Conservation (phyloP, 2,888 invertebrate genomes). For the Apodemia duryi region DNA sequence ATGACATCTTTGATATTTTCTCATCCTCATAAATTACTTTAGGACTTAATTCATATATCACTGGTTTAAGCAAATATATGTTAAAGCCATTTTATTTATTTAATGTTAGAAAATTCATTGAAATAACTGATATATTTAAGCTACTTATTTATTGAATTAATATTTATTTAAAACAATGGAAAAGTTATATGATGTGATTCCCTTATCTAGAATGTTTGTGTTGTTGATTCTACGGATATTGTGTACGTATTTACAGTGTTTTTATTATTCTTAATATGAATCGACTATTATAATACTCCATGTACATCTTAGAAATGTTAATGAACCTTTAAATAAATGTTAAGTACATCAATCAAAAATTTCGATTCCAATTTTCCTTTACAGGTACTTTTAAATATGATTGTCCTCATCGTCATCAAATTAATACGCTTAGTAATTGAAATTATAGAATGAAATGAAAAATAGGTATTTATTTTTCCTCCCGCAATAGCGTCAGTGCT, state of each 20-base stretch:
- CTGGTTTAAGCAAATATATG: not conserved
- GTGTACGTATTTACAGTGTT: not conserved
- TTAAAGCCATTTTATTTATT: not conserved
- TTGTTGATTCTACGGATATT: constrained; percentile 4
- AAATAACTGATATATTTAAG: constrained; percentile 8
- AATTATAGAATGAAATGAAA: too few species aligned
- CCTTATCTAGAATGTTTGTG: constrained; percentile 9
- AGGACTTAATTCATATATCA: too few species aligned
- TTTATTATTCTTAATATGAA: not conserved
- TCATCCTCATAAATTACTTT: too few species aligned
- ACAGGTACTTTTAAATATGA: too few species aligned
- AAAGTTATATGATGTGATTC: not conserved
- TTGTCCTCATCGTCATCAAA: too few species aligned
- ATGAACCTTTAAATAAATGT: not conserved
- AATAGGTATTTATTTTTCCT: too few species aligned
- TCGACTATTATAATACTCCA: constrained; percentile 10
- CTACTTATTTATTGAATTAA: constrained; percentile 2
- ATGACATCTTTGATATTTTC: too few species aligned
- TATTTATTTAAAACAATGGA: constrained; percentile 4
- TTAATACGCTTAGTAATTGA: too few species aligned
- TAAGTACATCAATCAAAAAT: not conserved
- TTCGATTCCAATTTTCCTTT: too few species aligned
- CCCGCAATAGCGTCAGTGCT: too few species aligned
- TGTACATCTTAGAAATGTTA: constrained; percentile 5
- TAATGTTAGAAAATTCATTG: not conserved